Conservation (phyloP, 2,113 vertebrate genomes). For the Zosterops lateralis region DNA sequence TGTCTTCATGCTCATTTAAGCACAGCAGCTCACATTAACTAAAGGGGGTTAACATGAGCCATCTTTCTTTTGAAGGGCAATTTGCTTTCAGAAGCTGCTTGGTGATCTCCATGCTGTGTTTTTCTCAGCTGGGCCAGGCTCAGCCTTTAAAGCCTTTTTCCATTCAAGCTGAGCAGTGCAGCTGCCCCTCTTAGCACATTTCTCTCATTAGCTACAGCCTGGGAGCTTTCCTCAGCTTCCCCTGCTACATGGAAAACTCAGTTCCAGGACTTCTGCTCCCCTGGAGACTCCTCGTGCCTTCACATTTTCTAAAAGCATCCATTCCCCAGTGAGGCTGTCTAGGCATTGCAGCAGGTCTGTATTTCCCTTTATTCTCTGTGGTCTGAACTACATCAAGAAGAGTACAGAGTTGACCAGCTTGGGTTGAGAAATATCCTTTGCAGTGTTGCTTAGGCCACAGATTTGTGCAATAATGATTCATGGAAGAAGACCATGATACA, state of each 20-base stretch:
- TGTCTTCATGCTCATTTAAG: slow-evolving; percentile 17
- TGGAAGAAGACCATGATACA: not conserved
- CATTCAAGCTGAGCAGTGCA: not conserved
- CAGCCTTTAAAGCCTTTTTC: not conserved
- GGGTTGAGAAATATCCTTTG: not conserved
- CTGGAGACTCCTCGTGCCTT: not conserved
- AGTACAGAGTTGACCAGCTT: rapidly evolving
- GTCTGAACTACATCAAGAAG: not conserved
- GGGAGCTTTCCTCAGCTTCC: not conserved
- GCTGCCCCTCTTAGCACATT: not conserved
- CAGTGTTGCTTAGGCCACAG: not conserved
- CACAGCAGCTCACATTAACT: not conserved
- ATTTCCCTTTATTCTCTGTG: not conserved
- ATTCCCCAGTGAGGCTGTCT: not conserved
- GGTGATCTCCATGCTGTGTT: not conserved
- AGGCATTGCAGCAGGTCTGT: not conserved
- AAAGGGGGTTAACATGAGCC: not conserved
- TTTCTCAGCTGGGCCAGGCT: not conserved
- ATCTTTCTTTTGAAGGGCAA: not conserved
- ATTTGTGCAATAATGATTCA: not conserved
- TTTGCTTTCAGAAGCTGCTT: not conserved
- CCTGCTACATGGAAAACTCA: rapidly evolving
- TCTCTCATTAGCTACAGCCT: not conserved
- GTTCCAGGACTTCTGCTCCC: not conserved
- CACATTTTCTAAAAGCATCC: not conserved